Evolutionary conservation across 2,888 invertebrate genomes (phyloP).

Genomic region (Zele albiditarsus): DNA sequence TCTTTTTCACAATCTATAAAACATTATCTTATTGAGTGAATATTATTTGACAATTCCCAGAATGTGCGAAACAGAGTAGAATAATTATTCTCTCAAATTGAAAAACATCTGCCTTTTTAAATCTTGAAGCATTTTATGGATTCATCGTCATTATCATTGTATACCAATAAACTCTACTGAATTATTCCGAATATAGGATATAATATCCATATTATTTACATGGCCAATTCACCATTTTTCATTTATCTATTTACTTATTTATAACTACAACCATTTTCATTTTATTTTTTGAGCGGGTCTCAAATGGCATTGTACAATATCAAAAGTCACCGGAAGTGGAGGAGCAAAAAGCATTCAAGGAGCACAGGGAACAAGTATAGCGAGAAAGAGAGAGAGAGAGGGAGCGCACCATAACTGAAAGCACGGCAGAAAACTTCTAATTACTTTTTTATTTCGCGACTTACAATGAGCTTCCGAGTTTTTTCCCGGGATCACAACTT

Average conservation of each 20-base stretch:
- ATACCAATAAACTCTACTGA: too few relatives aligned
- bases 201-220: too few relatives aligned
- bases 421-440: constrained; percentile 50
- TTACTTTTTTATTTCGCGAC: constrained; percentile 53
- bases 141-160: too few relatives aligned
- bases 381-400: constrained; percentile 30
- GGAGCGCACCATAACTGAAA: constrained; percentile 38
- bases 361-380: constrained; percentile 35
- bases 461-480: constrained; percentile 48
- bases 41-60: too few relatives aligned
- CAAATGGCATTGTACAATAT: constrained; percentile 4
- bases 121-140: too few relatives aligned
- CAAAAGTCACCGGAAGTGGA: constrained; percentile 9
- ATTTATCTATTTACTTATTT: background rate
- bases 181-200: too few relatives aligned
- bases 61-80: too few relatives aligned
- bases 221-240: background rate
- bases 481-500: constrained; percentile 48
- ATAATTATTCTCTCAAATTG: too few relatives aligned
- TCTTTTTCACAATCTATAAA: too few relatives aligned
- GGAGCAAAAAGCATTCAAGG: constrained; percentile 8
- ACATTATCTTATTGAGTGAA: too few relatives aligned
- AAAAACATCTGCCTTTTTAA: too few relatives aligned
- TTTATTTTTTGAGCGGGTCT: background rate
- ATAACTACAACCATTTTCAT: background rate